phyloP scores from a whole-genome alignment of 2,888 invertebrate species.

The Agapetus fuscipes region DNA sequence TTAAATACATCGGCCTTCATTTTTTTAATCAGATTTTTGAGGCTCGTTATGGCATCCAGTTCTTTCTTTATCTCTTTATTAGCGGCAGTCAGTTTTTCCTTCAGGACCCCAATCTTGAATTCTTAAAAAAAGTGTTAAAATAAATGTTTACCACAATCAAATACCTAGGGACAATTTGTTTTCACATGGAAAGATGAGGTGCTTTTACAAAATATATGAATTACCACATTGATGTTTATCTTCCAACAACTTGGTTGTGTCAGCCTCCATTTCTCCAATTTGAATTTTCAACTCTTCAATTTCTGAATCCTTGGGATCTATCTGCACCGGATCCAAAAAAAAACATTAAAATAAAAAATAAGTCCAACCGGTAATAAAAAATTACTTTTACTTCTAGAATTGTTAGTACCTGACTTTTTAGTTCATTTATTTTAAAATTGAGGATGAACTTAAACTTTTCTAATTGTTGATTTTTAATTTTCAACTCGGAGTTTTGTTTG shows the following conservation, averaged over 20 bases:
- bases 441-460: conserved; percentile 88
- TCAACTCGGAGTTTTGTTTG: conserved; percentile 71
- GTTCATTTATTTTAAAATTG: conserved; percentile 80
- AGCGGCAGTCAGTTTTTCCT: conserved; percentile 65
- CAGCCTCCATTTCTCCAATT: conserved; percentile 77
- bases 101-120: conserved; percentile 63
- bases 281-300: conserved; percentile 73
- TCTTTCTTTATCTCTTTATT: conserved; percentile 63
- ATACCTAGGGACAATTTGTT: too few relatives aligned
- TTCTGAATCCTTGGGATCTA: conserved; percentile 74
- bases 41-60: conserved; percentile 47
- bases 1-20: conserved; percentile 76
- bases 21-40: conserved; percentile 56
- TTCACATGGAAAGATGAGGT: too few relatives aligned
- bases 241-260: conserved; percentile 57
- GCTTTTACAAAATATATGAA: too few relatives aligned
- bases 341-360: too few relatives aligned
- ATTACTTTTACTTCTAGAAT: too few relatives aligned
- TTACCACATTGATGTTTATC: conserved; percentile 41
- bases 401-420: conserved; percentile 67
- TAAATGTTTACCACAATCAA: too few relatives aligned
- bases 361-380: too few relatives aligned
- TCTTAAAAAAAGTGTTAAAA: conserved; percentile 41
- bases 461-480: conserved; percentile 76
- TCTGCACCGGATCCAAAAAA: conserved; percentile 37